phyloP scores from a whole-genome alignment of 2,797 vertebrate species.

The Rhincodon typus region DNA sequence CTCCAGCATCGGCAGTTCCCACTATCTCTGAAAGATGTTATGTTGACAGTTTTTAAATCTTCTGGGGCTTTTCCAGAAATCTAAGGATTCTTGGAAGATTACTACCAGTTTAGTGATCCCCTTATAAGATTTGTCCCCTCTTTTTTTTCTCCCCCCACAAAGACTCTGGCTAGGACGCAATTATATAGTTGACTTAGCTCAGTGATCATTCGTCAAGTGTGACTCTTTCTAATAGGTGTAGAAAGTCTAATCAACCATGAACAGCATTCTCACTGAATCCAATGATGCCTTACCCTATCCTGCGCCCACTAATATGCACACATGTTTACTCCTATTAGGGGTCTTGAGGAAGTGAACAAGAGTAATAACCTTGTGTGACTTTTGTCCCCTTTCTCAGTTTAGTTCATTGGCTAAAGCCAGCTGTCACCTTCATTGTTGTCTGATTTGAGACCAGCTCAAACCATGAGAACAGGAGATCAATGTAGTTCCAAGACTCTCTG shows the following conservation, averaged over 20 bases:
- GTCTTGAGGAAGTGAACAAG: neutral
- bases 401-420: neutral
- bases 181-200: neutral
- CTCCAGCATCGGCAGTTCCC: too few species aligned
- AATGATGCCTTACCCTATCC: neutral
- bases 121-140: neutral
- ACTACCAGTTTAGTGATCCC: too few species aligned
- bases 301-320: neutral
- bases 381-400: neutral
- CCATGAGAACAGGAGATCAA: neutral
- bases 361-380: neutral
- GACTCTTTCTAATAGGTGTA: neutral
- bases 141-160: neutral
- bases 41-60: too few species aligned
- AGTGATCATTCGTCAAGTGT: neutral
- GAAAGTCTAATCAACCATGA: neutral
- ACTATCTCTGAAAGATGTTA: too few species aligned
- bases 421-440: neutral
- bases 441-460: neutral
- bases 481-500: neutral
- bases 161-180: neutral
- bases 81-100: too few species aligned
- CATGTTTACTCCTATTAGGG: neutral
- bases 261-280: neutral
- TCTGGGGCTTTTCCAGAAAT: too few species aligned